Evolutionary conservation across 2,113 vertebrate species (phyloP), one percentile per base, ranked within the genome.

Genomic region (Procapra przewalskii): DNA sequence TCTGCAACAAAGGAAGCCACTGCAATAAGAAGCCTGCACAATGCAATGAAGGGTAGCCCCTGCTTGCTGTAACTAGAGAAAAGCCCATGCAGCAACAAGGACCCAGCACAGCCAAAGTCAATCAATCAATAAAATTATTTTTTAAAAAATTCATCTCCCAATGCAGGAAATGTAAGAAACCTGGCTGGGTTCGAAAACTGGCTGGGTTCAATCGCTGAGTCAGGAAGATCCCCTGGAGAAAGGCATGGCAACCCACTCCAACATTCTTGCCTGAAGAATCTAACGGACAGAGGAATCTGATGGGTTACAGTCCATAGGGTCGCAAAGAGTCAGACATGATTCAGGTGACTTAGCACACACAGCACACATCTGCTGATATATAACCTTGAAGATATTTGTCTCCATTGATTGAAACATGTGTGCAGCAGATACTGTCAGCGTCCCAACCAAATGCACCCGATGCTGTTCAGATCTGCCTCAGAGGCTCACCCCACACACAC

Each of bases 281-380:
- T 13, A 40, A 7, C 7, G 15, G 12, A 14, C 23, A 77, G 71
- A 77, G 71, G 23, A 43, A 27, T 43, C 40, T 77, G 40, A 25
- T 1, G 0, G 12, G 36, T 40, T 77, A 27, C 12, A 77, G 71
- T 7, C 71, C 40, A 43, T 4, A 43, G 36, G 1, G 23, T 77
- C 6, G 0, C 71, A 27, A 2, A 75, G 23, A 77, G 36, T 77
- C 1, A 0, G 21, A 4, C 5, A 7, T 43, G 40, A 27, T 0
- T 77, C 36, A 43, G 27, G 36, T 77, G 40, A 77, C 71, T 43
- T 27, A 43, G 40, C 23, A 1, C 23, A 13, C 67, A 71, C 3
- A 15, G 71, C 40, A 27, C 40, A 43, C 23, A 5, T 45, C 25
- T n/a, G 23, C 50, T 36, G n/a, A 57, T 7, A 50, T 8, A 21